Evolutionary conservation across 2,888 invertebrate species (phyloP).

Genomic region (Panzeria rudis): DNA sequence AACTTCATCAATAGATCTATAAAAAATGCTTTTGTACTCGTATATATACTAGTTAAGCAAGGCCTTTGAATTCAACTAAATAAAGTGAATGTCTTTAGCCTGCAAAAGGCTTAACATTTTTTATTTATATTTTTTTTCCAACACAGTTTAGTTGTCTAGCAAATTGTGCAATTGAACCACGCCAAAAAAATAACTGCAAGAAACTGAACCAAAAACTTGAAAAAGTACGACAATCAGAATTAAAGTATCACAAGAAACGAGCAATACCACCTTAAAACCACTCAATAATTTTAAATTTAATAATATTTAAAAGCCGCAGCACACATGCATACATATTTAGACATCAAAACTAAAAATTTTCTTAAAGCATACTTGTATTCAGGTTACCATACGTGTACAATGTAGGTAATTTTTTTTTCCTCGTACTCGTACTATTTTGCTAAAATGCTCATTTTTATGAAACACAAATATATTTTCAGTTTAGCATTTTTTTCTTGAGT

Average conservation of each 20-base stretch:
- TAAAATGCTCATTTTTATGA: conserved; percentile 21
- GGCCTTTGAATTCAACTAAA: conserved; percentile 42
- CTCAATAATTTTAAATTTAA: conserved; percentile 64
- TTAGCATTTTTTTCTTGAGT: neutral
- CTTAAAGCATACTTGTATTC: neutral
- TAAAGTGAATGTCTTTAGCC: conserved; percentile 70
- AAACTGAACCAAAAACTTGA: conserved; percentile 49
- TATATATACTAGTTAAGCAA: conserved; percentile 22
- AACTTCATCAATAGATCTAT: conserved; percentile 24
- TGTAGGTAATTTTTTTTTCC: conserved; percentile 17
- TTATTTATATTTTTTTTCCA: neutral
- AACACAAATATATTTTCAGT: conserved; percentile 4
- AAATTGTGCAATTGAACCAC: conserved; percentile 72
- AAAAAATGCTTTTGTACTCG: neutral
- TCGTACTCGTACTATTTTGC: conserved; percentile 9
- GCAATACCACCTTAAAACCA: conserved; percentile 53
- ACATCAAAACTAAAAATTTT: neutral
- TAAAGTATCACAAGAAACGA: conserved; percentile 45
- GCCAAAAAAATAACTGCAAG: conserved; percentile 65
- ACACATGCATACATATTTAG: neutral
- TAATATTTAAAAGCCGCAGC: conserved; percentile 26
- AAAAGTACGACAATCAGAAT: conserved; percentile 62
- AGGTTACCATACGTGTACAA: neutral
- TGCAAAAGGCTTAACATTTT: conserved; percentile 41
- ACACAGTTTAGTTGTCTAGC: conserved; percentile 51